Base-by-base conservation (phyloP, 2,113 vertebrate genomes). In the Probosciger aterrimus region DNA sequence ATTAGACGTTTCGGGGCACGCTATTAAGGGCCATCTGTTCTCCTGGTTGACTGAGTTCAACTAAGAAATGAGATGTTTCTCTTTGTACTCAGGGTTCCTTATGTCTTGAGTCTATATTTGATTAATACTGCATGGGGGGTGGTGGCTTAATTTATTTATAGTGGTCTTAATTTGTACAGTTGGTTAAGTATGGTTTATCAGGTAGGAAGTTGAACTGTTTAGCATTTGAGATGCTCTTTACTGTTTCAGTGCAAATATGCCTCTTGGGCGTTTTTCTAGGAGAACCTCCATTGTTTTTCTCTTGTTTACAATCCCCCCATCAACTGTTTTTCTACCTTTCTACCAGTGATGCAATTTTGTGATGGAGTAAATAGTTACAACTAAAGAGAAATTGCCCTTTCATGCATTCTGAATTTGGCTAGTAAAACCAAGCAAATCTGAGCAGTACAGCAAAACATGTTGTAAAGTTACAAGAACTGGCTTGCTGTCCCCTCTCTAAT, bases 21-120 rank as follows among this genome's bases (percentile, higher is more conserved):
- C 82, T 88, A 80, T 95, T 95, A 92, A 90, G 79, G 75, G 55
- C 94, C 93, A 95, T 96, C 95, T 96, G 95, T 94, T 96, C 90
- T 90, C 86, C 73, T 83, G 82, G 63, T 86, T 95, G 87, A 92
- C 71, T 88, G 83, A 90, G 41, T 74, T 59, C 4, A 5, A 74
- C 75, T 80, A 74, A 90, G 78, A 88, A 96, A 93, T 0, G 2
- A 74, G 75, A 68, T 71, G 65, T 81, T 96, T 94, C 35, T 33
- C 78, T 80, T 81, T 64, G 87, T 77, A 64, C 76, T 94, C 67
- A 39, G 57, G 35, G 57, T 94, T 95, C 95, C 3, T 16, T 74
- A 77, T 95, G 80, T 83, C 92, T 94, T 86, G 39, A 64, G 76
- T 91, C 70, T 79, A 41, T 85, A 82, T 87, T 93, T 92, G 57